Conservation (phyloP, 2,797 vertebrate species). For the Enoplosus armatus region DNA sequence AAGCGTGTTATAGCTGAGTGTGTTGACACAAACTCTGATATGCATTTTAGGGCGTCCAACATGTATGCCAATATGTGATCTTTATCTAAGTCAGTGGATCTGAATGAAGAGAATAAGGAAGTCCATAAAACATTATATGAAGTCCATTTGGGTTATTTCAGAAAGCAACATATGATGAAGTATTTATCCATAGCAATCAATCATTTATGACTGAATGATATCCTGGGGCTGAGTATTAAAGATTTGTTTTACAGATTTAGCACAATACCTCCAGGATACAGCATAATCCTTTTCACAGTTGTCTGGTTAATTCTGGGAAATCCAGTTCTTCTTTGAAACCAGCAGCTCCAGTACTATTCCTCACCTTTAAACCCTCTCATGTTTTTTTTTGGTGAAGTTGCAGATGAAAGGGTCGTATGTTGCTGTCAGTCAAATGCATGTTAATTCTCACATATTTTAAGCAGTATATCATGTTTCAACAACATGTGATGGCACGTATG, state of each 20-base stretch:
- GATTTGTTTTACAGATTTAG: too few relatives aligned
- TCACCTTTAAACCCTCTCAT: conserved; percentile 14
- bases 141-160: background rate
- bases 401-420: background rate
- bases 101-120: conserved; percentile 18
- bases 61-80: background rate
- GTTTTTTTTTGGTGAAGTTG: too few relatives aligned
- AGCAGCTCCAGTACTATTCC: background rate
- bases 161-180: background rate
- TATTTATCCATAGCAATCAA: background rate
- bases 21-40: too few relatives aligned
- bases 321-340: background rate
- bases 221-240: too few relatives aligned
- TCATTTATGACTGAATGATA: background rate
- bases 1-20: too few relatives aligned
- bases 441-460: background rate
- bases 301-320: background rate
- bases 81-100: background rate
- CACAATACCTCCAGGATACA: too few relatives aligned
- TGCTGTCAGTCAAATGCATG: background rate
- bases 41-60: too few relatives aligned
- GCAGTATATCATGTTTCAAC: background rate
- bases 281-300: background rate
- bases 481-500: conserved; percentile 1
- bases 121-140: background rate